Percentiles rank a stretch among this genome's conserved stretches.
Conservation (phyloP, 1,140 invertebrate genomes). For the Aphaenogaster rudis region DNA sequence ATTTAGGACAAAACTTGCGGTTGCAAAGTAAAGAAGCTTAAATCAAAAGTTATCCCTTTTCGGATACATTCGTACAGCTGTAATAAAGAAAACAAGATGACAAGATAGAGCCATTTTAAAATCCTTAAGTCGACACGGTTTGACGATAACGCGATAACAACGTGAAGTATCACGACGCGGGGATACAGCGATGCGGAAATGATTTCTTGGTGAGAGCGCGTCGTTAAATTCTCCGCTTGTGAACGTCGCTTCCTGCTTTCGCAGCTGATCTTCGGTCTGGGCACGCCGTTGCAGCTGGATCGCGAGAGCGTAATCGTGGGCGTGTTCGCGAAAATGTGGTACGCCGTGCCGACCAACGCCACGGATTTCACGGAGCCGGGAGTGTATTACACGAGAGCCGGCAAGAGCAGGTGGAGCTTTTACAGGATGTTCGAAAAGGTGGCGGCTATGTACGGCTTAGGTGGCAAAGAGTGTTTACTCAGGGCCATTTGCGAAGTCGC, state of each 20-base stretch:
- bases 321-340: conserved; percentile 89
- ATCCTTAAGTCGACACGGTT: not conserved
- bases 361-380: conserved; percentile 88
- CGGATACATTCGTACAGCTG: not conserved
- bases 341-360: conserved; percentile 88
- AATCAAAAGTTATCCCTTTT: not conserved
- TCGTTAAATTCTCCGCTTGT: conserved; percentile 19
- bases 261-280: conserved; percentile 90
- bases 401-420: conserved; percentile 84
- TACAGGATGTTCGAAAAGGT: conserved; percentile 82
- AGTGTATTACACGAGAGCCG: conserved; percentile 86
- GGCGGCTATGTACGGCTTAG: conserved; percentile 81
- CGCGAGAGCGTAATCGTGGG: conserved; percentile 89
- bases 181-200: conserved; percentile 15
- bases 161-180: not conserved
- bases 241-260: not conserved
- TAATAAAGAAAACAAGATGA: not conserved
- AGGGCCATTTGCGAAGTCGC: conserved; percentile 86
- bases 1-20: not conserved
- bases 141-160: not conserved
- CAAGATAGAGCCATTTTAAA: not conserved
- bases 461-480: conserved; percentile 84
- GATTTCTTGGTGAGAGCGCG: not conserved
- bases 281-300: conserved; percentile 89
- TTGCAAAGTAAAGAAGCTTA: not conserved